Percentiles rank a stretch among this genome's conserved stretches.
phyloP scores from a whole-genome alignment of 2,888 invertebrate species.

The Ryuthela nishihirai region DNA sequence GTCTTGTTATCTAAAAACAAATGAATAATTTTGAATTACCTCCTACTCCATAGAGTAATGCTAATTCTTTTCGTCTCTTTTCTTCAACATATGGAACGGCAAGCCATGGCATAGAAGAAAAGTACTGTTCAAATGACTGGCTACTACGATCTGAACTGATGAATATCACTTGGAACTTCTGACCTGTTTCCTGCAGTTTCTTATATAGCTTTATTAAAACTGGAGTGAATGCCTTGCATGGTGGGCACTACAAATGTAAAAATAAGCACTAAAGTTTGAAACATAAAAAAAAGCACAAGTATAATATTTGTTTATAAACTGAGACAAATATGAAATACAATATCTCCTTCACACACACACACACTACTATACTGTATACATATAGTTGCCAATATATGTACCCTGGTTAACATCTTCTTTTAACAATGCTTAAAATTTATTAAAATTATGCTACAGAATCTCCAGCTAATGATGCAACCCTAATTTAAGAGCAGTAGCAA shows the following conservation, averaged over 20 bases:
- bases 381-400: too few relatives aligned
- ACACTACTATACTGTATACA: background rate
- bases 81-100: conserved; percentile 66
- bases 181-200: conserved; percentile 64
- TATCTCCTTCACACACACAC: background rate
- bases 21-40: too few relatives aligned
- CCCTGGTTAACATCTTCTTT: too few relatives aligned
- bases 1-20: too few relatives aligned
- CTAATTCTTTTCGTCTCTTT: conserved; percentile 65
- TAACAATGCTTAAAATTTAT: too few relatives aligned
- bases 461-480: too few relatives aligned
- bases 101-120: conserved; percentile 70
- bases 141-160: conserved; percentile 82
- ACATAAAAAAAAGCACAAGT: background rate
- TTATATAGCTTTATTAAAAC: conserved; percentile 69
- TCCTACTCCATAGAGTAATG: conserved; percentile 69
- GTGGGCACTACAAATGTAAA: conserved; percentile 67
- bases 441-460: too few relatives aligned
- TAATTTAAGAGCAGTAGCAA: too few relatives aligned
- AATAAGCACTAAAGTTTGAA: background rate
- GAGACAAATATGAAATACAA: background rate
- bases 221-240: conserved; percentile 77
- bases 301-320: background rate
- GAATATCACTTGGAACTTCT: conserved; percentile 74
- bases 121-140: conserved; percentile 70